Percentiles rank a stretch among this genome's conserved stretches.
Conservation (phyloP, 2,113 vertebrate species). For the Ardeotis arabs region DNA sequence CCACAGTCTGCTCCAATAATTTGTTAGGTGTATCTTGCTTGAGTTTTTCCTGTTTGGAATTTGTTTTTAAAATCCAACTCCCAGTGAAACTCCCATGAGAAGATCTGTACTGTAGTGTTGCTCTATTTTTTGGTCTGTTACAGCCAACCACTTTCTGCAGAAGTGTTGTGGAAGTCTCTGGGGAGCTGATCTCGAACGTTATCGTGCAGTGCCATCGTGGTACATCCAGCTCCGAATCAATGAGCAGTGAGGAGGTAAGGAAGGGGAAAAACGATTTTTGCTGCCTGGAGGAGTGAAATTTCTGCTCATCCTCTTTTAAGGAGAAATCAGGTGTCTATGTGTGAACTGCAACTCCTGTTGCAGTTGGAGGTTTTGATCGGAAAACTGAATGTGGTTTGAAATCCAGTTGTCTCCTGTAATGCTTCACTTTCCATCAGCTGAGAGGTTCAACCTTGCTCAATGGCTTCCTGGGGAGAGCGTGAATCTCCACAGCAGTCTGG, state of each 20-base stretch:
- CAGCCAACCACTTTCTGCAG: constrained; percentile 61
- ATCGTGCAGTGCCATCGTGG: constrained; percentile 39
- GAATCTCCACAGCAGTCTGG: neutral
- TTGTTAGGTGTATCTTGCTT: neutral
- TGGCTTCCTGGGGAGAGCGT: neutral
- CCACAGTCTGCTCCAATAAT: neutral
- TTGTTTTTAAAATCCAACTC: neutral
- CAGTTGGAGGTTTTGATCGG: neutral
- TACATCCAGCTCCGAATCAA: constrained; percentile 49
- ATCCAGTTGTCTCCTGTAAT: neutral
- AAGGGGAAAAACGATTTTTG: neutral
- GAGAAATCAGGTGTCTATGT: neutral
- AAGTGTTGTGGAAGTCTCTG: constrained; percentile 38
- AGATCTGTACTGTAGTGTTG: neutral
- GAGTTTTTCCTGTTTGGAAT: neutral
- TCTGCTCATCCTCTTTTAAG: neutral
- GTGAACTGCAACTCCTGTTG: neutral
- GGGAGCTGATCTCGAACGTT: neutral
- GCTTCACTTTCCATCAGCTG: neutral
- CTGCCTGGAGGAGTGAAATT: neutral
- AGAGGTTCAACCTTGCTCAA: neutral
- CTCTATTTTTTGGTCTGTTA: neutral
- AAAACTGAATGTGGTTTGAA: neutral
- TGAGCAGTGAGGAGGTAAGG: constrained; percentile 76
- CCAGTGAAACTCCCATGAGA: fast-evolving